Evolutionary conservation across 2,113 vertebrate species (phyloP), one percentile per base, ranked within the genome.

Genomic region (Saimiri boliviensis): DNA sequence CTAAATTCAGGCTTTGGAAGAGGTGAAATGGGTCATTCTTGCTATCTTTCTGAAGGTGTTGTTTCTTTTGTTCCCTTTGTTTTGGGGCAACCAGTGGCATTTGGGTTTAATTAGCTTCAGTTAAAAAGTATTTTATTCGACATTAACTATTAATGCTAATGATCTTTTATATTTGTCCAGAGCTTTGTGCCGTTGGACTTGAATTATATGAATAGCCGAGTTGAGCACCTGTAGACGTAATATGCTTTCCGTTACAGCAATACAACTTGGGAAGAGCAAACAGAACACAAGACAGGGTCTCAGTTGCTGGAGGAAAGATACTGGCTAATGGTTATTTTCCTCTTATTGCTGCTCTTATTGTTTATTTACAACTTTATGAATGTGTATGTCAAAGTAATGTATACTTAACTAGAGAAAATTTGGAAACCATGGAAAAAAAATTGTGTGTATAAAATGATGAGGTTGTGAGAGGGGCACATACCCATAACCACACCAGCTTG

Each of bases 241-340:
- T 14, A 45, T 92, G 49, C 63, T 88, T 86, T 40, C 42, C 20
- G 52, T 37, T 40, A 84, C 23, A 96, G 82, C 58, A 85, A 27
- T 81, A 56, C 82, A 84, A 92, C 27, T 82, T 89, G 11, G 63
- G 47, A 63, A 49, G 25, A 25, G 30, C n/a, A 54, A 81, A 77
- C n/a, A 11, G 37, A 80, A 58, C 52, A 12, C 45, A n/a, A 49
- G 32, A 56, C 35, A 49, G 52, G 74, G 45, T 85, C 20, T 82
- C 45, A 19, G 42, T 92, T 71, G 49, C 42, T 81, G 16, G 16
- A 90, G 74, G 86, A 90, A 45, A 96, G 32, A 74, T 90, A 76
- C 6, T 81, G n/a, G 66, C 90, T 82, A 86, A 42, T 96, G 42
- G 25, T 82, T 71, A 79, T 83, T 89, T 97, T 97, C 70, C n/a